Evolutionary conservation across 2,113 vertebrate species (phyloP).

Genomic region (Mirounga angustirostris): DNA sequence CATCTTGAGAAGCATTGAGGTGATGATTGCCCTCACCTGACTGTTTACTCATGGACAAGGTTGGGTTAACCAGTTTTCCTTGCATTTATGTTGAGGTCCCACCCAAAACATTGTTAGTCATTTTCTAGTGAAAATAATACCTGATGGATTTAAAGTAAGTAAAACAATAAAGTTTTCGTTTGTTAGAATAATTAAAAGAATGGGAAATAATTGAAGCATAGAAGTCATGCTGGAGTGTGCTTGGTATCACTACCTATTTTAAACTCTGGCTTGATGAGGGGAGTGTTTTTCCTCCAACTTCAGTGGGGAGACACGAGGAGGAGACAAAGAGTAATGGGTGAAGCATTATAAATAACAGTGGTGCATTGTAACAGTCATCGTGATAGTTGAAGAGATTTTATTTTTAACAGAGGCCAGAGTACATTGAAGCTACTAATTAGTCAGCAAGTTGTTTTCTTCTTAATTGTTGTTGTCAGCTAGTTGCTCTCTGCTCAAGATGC

Average conservation of each 20-base stretch:
- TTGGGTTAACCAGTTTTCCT: not conserved
- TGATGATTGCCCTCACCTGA: not conserved
- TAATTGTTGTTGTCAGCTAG: conserved; percentile 55
- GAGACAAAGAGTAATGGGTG: not conserved
- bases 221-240: not conserved
- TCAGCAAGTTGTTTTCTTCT: conserved; percentile 72
- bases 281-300: not conserved
- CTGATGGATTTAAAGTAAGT: conserved; percentile 14
- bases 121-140: conserved; percentile 4
- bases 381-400: conserved; percentile 31
- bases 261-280: not conserved
- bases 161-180: not conserved
- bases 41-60: not conserved
- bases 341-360: not conserved
- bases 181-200: not conserved
- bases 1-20: not conserved
- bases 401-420: conserved; percentile 78
- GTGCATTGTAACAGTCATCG: not conserved
- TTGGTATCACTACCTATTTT: not conserved
- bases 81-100: not conserved
- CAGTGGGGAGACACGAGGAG: not conserved
- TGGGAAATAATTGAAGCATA: conserved; percentile 16
- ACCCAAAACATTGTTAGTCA: not conserved
- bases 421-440: conserved; percentile 58
- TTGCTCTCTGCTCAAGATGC: conserved; percentile 30